A percentile compares a stretch with the other conserved stretches of the same genome.
These are phyloP conservation scores for Taeniopygia guttata DNA, from an alignment of 2,797 vertebrate genomes.

Conservation along the genomic window DNA sequence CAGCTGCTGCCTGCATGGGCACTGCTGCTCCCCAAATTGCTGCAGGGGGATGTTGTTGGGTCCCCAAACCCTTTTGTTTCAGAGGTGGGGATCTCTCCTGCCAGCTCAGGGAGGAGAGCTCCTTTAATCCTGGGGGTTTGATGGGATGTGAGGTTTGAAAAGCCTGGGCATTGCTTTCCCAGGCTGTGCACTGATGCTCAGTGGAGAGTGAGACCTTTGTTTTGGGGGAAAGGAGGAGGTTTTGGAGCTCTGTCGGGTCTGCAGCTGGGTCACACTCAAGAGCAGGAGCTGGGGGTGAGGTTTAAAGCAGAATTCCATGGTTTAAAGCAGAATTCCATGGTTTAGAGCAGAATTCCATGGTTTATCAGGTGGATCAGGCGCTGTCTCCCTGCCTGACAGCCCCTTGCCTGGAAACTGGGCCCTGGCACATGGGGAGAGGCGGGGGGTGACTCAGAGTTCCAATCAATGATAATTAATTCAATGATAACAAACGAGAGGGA, in stretches of 20 bases:
- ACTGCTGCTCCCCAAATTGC: background rate
- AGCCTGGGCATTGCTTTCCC: background rate
- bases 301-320: background rate
- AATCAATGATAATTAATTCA: conserved; percentile 60
- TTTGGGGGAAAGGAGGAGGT: fast-evolving
- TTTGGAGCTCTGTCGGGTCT: background rate
- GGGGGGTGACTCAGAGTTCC: conserved; percentile 43
- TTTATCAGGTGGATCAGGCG: fast-evolving
- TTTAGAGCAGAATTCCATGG: background rate
- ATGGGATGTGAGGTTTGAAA: background rate
- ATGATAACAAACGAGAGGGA: conserved; percentile 4
- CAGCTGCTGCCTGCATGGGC: fast-evolving
- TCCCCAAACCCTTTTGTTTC: fast-evolving
- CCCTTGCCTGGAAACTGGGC: background rate
- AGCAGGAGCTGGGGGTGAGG: background rate
- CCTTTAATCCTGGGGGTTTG: background rate
- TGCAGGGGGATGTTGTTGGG: background rate
- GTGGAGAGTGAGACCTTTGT: fast-evolving
- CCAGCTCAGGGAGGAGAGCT: background rate
- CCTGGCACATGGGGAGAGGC: background rate
- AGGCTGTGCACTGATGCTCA: fast-evolving
- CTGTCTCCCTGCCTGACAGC: background rate
- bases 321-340: background rate
- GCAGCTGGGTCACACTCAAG: fast-evolving
- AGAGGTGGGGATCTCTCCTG: background rate